Conservation (phyloP, 2,113 vertebrate genomes). For the Pedetes capensis region DNA sequence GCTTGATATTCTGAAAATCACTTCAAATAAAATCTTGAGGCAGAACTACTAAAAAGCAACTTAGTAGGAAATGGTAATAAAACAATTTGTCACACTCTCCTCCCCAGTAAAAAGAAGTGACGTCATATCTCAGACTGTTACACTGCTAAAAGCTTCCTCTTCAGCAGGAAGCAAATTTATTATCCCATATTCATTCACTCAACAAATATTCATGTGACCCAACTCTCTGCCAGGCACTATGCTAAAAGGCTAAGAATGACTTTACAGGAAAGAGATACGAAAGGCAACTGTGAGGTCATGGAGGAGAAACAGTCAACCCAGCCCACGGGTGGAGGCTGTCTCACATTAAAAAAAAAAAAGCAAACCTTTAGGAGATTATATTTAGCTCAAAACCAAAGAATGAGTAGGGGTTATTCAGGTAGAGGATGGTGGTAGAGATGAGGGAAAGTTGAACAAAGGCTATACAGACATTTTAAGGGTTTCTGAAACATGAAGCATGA, state of each 20-base stretch:
- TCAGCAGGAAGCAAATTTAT: slow-evolving; percentile 36
- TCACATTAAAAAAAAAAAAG: neutral
- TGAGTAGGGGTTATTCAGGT: neutral
- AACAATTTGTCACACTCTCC: neutral
- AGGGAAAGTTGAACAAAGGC: neutral
- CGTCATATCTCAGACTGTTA: slow-evolving; percentile 7
- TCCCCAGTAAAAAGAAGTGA: slow-evolving; percentile 25
- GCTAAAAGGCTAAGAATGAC: neutral
- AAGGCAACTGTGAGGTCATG: neutral
- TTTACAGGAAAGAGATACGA: neutral
- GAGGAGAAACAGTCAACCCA: neutral
- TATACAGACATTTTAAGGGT: neutral
- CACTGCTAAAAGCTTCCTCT: neutral
- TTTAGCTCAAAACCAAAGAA: neutral
- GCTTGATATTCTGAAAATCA: neutral
- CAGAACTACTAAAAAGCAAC: neutral
- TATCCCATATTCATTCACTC: slow-evolving; percentile 9
- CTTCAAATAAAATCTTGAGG: slow-evolving; percentile 26
- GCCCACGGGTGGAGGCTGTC: neutral
- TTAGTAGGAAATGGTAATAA: slow-evolving; percentile 40
- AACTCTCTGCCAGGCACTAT: neutral
- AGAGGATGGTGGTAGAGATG: neutral
- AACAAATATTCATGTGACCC: neutral
- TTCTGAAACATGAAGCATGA: neutral
- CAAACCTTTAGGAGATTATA: neutral